Conservation (phyloP, 2,797 vertebrate species). For the Pempheris klunzingeri region DNA sequence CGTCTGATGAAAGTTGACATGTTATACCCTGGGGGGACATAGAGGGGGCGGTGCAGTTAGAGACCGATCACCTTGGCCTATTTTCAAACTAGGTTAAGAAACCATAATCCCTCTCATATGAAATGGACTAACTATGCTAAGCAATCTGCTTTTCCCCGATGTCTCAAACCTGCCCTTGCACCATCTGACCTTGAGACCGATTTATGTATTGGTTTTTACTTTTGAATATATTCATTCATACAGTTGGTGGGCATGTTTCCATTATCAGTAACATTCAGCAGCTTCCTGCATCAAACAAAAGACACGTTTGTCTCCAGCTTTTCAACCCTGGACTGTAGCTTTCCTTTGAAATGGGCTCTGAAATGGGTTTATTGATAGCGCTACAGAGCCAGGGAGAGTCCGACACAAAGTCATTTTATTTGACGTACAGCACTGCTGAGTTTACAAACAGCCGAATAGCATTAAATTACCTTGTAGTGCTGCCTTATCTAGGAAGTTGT, state of each 20-base stretch:
- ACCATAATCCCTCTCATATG: constrained; percentile 14
- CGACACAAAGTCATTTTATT: constrained; percentile 72
- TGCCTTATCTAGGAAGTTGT: constrained; percentile 98
- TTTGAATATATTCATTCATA: constrained; percentile 9
- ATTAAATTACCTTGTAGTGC: constrained; percentile 93
- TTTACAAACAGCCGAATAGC: constrained; percentile 67
- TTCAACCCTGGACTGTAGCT: constrained; percentile 24
- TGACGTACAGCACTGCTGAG: constrained; percentile 69
- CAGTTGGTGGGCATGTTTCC: constrained; percentile 21
- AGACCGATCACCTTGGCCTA: constrained; percentile 5
- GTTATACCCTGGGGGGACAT: constrained; percentile 88
- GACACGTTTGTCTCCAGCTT: constrained; percentile 29
- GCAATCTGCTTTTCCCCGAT: background rate
- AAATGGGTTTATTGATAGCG: constrained; percentile 63
- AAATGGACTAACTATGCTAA: constrained; percentile 35
- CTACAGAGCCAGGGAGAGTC: constrained; percentile 50
- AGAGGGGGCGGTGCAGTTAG: constrained; percentile 52
- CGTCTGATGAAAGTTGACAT: constrained; percentile 98
- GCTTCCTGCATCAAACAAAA: constrained; percentile 46
- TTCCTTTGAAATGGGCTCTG: constrained; percentile 46
- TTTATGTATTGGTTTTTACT: background rate
- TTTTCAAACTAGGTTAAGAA: constrained; percentile 35
- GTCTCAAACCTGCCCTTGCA: background rate
- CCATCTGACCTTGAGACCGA: constrained; percentile 1
- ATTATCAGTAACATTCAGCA: constrained; percentile 38